phyloP scores from a whole-genome alignment of 1,140 invertebrate species.

The Polyergus mexicanus region DNA sequence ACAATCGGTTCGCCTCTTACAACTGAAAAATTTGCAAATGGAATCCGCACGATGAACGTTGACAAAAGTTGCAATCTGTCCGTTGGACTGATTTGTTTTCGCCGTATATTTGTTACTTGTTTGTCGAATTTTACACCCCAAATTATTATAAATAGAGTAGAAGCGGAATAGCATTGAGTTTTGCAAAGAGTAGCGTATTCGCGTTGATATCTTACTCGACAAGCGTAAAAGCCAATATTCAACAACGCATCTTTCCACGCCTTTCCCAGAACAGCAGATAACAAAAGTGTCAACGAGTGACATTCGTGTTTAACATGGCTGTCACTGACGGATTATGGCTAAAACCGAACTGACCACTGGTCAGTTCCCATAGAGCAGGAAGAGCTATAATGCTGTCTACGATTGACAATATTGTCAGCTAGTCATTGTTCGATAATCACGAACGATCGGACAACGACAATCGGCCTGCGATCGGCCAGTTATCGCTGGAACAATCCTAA shows the following conservation, averaged over 20 bases:
- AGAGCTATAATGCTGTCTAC: conserved; percentile 42
- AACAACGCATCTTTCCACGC: conserved; percentile 22
- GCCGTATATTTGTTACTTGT: conserved; percentile 11
- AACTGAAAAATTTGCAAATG: conserved; percentile 36
- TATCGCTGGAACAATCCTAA: conserved; percentile 76
- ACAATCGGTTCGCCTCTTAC: conserved; percentile 31
- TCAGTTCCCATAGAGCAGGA: conserved; percentile 78
- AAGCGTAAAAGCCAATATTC: conserved; percentile 52
- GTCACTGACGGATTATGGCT: conserved; percentile 68
- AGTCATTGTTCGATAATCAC: conserved; percentile 68
- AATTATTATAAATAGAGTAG: conserved; percentile 31
- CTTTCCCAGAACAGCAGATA: conserved; percentile 4
- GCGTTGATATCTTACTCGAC: conserved; percentile 36
- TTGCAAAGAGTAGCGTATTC: conserved; percentile 6
- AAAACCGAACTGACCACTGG: conserved; percentile 74
- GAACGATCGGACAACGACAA: conserved; percentile 62
- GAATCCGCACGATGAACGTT: not conserved
- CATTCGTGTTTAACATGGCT: conserved; percentile 71
- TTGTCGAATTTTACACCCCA: conserved; percentile 16
- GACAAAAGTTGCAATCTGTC: conserved; percentile 23
- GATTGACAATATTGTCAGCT: conserved; percentile 54
- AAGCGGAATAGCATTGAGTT: not conserved
- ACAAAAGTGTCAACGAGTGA: conserved; percentile 47
- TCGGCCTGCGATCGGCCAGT: conserved; percentile 68
- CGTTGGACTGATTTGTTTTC: not conserved